Base-by-base conservation (phyloP, 1,140 invertebrate species). In the Ceratina australensis region DNA sequence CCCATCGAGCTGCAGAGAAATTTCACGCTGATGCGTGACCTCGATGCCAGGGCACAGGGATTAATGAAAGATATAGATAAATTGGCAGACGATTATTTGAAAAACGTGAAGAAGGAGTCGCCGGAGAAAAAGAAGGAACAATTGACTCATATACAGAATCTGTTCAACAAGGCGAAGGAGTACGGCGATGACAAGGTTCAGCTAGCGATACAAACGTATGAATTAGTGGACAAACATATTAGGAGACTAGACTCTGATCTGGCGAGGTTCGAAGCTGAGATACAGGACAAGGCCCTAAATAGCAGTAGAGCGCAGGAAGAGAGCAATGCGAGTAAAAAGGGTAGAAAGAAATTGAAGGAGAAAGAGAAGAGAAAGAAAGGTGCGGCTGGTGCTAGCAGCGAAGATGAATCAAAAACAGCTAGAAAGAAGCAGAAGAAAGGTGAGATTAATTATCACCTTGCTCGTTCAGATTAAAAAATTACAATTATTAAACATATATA, bases 171-270 rank as follows among this genome's bases (percentile, higher is more conserved):
- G 91, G 97, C 97, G 16, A 98, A 97, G 90, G 97, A 98, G 88
- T 98, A 97, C 89, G 97, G 97, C 0, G 98, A 99, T 90, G 98
- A 99, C 87, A 99, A 99, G 94, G 98, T 99, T 16, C 97, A 99
- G 90, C 93, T 99, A 74, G 98, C 98, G 0, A 99, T 99, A 92
- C 98, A 99, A 92, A 99, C 98, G 0, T 99, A 99, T 91, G 98
- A 99, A 93, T 93, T 99, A 90, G 98, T 99, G n/a, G 98, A 99
- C 88, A 99, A 99, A 93, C 98, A 99, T 90, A 99, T 99, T 82
- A 93, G 98, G 81, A 95, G 98, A 78, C 93, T 99, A 78, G 98
- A 99, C 90, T 97, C 98, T 57, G 98, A 99, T 93, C 93, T 99
- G 81, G 97, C 98, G 3, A 94, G 98, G 74, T 99, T 99, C 91